Percentiles rank a stretch among this genome's conserved stretches.
phyloP scores from a whole-genome alignment of 2,888 invertebrate species.

The Campoplex capitator region DNA sequence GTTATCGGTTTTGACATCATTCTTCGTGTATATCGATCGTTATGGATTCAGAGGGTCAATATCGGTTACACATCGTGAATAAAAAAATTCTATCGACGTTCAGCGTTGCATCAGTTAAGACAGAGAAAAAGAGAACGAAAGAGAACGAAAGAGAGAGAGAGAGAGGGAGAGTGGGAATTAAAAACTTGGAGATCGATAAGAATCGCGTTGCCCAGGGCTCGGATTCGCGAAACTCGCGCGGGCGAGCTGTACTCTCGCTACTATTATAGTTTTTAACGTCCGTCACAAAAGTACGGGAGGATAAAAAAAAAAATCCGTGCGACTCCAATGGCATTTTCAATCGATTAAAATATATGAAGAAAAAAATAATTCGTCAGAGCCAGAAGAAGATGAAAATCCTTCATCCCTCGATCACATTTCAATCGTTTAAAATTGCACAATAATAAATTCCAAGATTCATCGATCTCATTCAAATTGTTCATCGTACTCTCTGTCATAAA shows the following conservation, averaged over 20 bases:
- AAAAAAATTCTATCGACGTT: constrained; percentile 30
- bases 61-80: constrained; percentile 10
- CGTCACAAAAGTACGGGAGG: neutral
- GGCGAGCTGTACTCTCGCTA: neutral
- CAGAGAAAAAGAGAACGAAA: neutral
- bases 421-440: too few relatives aligned
- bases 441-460: too few relatives aligned
- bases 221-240: constrained; percentile 37
- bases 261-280: neutral
- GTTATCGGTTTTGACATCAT: constrained; percentile 63
- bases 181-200: constrained; percentile 53
- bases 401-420: neutral
- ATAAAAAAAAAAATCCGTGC: neutral
- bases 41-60: constrained; percentile 65
- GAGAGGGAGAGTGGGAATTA: neutral
- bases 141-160: neutral
- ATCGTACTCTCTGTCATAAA: neutral
- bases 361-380: neutral
- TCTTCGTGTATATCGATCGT: constrained; percentile 65
- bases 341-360: neutral
- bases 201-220: constrained; percentile 51
- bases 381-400: neutral
- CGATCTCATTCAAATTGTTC: neutral
- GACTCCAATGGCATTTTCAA: neutral
- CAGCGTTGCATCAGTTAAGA: constrained; percentile 61